These are phyloP conservation scores for Ctenodactylus gundi DNA, from an alignment of 2,113 vertebrate species.

Conservation along the genomic window DNA sequence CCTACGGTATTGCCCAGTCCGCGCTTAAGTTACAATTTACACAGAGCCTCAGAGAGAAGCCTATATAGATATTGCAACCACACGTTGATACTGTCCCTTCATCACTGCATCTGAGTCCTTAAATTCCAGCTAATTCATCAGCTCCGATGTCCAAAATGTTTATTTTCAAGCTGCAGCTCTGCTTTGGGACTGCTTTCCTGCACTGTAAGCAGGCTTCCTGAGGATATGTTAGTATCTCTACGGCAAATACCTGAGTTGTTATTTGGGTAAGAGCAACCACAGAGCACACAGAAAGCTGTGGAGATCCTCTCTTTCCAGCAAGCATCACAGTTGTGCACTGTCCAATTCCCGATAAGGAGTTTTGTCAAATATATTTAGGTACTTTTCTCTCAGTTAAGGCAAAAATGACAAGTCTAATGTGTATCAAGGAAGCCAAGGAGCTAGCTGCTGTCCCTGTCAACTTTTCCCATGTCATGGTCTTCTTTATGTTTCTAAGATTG, in stretches of 20 bases:
- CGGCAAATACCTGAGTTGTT: neutral
- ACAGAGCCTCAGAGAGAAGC: neutral
- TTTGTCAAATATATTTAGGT: neutral
- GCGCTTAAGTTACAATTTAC: neutral
- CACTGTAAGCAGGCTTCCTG: neutral
- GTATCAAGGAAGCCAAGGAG: too few relatives aligned
- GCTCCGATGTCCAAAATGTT: fast-evolving
- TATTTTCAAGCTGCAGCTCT: neutral
- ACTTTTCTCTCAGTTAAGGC: neutral
- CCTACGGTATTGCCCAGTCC: neutral
- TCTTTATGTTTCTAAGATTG: neutral
- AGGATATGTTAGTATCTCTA: neutral
- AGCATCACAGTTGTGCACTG: neutral
- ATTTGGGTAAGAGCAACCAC: neutral
- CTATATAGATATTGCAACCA: neutral
- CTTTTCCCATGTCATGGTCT: neutral
- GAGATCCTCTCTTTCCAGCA: neutral
- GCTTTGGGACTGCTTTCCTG: neutral
- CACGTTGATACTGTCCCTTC: neutral
- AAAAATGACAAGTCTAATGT: neutral
- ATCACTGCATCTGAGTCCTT: neutral
- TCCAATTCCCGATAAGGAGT: too few relatives aligned
- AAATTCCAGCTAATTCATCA: neutral
- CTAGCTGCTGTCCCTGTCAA: neutral
- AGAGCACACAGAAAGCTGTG: neutral